Evolutionary conservation across 2,113 vertebrate genomes (phyloP).

Genomic region (Salvator merianae): DNA sequence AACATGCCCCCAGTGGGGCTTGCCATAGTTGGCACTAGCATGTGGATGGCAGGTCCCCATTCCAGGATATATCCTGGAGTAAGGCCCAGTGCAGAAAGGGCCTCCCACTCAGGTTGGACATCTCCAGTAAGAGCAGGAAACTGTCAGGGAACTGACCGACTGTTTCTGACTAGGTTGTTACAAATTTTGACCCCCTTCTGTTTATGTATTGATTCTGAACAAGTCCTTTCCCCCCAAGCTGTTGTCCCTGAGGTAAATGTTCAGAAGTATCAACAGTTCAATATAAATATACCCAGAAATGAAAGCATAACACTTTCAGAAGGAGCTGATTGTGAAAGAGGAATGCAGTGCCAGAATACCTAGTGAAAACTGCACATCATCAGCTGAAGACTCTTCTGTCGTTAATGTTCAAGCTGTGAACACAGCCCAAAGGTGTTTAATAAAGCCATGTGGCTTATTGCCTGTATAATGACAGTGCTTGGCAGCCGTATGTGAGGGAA

Average conservation of each 20-base stretch:
- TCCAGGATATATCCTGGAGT: too few relatives aligned
- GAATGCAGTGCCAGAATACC: background rate
- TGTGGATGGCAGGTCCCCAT: too few relatives aligned
- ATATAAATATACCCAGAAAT: background rate
- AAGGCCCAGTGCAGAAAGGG: too few relatives aligned
- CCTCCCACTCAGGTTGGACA: too few relatives aligned
- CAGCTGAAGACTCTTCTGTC: constrained; percentile 19
- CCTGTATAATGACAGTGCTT: constrained; percentile 29
- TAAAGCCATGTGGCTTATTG: constrained; percentile 16
- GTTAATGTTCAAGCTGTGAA: constrained; percentile 2
- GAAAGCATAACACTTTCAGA: background rate
- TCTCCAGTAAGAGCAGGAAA: too few relatives aligned
- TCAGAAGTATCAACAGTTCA: background rate
- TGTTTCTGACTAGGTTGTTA: background rate
- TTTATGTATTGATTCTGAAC: constrained; percentile 4
- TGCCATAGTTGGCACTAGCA: too few relatives aligned
- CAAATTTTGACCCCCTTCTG: background rate
- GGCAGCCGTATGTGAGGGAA: background rate
- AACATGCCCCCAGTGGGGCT: too few relatives aligned
- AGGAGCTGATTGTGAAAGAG: background rate
- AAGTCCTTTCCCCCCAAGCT: background rate
- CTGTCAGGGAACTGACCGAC: too few relatives aligned
- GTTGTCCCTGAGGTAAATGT: background rate
- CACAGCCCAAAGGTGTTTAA: constrained; percentile 1
- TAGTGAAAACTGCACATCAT: background rate